Evolutionary conservation across 23 tunicate species (phyloP).

Genomic region (Styela plicata): DNA sequence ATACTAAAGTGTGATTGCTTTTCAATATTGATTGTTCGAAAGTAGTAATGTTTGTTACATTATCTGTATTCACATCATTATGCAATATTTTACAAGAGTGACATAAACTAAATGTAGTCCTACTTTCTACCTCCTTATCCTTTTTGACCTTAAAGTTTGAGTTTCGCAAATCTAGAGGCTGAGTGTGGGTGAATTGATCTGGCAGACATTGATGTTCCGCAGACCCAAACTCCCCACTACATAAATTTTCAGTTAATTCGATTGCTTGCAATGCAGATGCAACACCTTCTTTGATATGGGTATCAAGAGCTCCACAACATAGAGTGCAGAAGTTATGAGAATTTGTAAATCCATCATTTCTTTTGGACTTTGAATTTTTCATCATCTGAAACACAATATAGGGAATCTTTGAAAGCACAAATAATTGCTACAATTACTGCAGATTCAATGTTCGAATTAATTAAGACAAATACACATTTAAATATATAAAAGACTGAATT

Average conservation of each 20-base stretch:
- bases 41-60: neutral
- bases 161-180: too few relatives aligned
- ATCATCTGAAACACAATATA: too few relatives aligned
- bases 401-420: too few relatives aligned
- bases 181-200: too few relatives aligned
- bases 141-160: too few relatives aligned
- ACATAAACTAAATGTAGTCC: neutral
- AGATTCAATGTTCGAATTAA: too few relatives aligned
- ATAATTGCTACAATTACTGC: too few relatives aligned
- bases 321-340: neutral
- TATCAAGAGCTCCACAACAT: neutral
- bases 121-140: too few relatives aligned
- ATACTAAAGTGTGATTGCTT: neutral
- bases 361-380: neutral
- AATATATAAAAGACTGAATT: too few relatives aligned
- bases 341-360: neutral
- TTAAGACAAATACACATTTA: too few relatives aligned
- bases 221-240: neutral
- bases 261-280: constrained; percentile 19
- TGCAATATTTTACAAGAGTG: constrained; percentile 18
- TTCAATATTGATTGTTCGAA: neutral
- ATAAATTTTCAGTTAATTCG: constrained; percentile 15
- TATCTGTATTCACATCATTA: constrained; percentile 1
- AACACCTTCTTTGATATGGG: neutral
- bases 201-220: neutral